Evolutionary conservation across 2,888 invertebrate genomes (phyloP).

Genomic region (Drosophila kuntzei): DNA sequence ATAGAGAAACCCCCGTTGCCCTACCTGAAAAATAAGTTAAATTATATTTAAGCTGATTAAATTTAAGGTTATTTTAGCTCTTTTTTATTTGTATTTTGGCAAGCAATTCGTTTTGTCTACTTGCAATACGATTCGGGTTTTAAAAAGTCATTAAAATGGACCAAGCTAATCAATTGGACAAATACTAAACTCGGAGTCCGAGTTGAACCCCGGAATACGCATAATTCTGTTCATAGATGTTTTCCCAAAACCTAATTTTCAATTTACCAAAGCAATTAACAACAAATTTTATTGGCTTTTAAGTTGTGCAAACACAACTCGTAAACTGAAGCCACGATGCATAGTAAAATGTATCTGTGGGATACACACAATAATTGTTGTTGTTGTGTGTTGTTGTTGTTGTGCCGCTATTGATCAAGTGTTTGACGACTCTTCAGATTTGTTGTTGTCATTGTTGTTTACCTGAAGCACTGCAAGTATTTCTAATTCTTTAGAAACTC

Average conservation of each 20-base stretch:
- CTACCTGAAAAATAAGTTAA: conserved; percentile 42
- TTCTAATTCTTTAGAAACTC: conserved; percentile 52
- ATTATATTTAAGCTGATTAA: conserved; percentile 78
- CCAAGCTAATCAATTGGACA: conserved; percentile 69
- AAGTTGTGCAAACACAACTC: conserved; percentile 71
- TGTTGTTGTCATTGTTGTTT: conserved; percentile 38
- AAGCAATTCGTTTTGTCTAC: conserved; percentile 75
- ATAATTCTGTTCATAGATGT: conserved; percentile 49
- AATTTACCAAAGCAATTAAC: conserved; percentile 80
- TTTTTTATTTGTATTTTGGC: conserved; percentile 38
- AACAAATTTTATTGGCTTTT: conserved; percentile 79
- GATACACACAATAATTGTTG: conserved; percentile 45
- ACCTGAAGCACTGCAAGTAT: conserved; percentile 53
- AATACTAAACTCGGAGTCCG: conserved; percentile 36
- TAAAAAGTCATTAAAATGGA: conserved; percentile 70
- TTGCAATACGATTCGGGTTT: conserved; percentile 42
- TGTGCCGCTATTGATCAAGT: conserved; percentile 73
- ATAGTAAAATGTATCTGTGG: conserved; percentile 62
- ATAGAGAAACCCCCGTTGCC: not conserved
- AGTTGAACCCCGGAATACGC: conserved; percentile 39
- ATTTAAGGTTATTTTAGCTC: conserved; percentile 35
- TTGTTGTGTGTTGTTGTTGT: not conserved
- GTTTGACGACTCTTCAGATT: conserved; percentile 64
- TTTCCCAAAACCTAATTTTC: conserved; percentile 80
- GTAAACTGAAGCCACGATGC: conserved; percentile 35